Base-by-base conservation (phyloP, 2,888 invertebrate genomes). In the Temnothorax ravouxi region DNA sequence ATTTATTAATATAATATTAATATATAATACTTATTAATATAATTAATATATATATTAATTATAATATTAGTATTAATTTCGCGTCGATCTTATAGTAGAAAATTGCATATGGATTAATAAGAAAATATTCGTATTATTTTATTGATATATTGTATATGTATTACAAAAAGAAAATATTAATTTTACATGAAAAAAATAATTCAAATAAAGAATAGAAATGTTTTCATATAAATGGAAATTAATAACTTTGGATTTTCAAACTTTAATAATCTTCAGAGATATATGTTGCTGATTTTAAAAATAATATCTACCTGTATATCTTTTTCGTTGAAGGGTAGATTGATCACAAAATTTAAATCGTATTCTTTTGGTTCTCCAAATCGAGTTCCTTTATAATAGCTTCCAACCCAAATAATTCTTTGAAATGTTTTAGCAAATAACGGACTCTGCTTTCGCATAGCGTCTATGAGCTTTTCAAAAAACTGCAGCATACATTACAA, bases 341-440 rank as follows among this genome's bases (percentile, higher is more conserved):
- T 94, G 66, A 97, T 95, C 3, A 96, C 95, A 6, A 96, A 94
- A 93, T 96, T 96, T 92, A 96, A 95, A 90, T 97, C 97, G 88
- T 95, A 97, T 90, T 97, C 97, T 85, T 96, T 95, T 25, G 96
- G 96, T 81, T 95, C 95, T 3, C 95, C 95, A 0, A 96, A 95
- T 93, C 96, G 96, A 44, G 96, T 95, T n/a, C 95, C 95, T 89
- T 97, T 97, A 85, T 96, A 96, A 56, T 95, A 96, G 90, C 96
- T 96, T 15, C 97, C 97, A 0, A 96, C 96, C 87, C 95, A 96
- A 84, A 95, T 94, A 1, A 94, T 93, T 92, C 84, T 89, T 67
- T 90, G 86, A 69, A 85, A 95, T 50, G 93, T 83, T 34, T 84
- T 91, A 3, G 86, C 86, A 82, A 95, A 95, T 2, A 95, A 83